A percentile compares a stretch with the other conserved stretches of the same genome.
Conservation (phyloP, 2,113 vertebrate genomes). For the Oxyura jamaicensis region DNA sequence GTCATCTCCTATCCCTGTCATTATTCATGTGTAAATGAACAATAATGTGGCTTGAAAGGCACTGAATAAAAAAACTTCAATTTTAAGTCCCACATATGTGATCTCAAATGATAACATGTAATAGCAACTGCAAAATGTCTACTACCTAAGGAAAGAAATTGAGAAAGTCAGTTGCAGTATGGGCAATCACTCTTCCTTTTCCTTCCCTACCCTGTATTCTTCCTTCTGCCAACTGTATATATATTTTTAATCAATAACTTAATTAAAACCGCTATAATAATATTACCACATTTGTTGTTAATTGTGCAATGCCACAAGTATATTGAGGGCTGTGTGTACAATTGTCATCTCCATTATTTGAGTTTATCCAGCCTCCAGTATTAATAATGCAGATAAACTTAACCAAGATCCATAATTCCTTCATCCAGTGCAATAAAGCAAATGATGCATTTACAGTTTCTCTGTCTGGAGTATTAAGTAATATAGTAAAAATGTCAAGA, state of each 20-base stretch:
- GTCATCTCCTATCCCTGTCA: background rate
- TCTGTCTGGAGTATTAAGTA: conserved; percentile 13
- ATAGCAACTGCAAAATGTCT: background rate
- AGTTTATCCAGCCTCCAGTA: background rate
- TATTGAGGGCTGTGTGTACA: background rate
- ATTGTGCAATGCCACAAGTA: background rate
- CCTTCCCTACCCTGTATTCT: background rate
- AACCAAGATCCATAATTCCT: conserved; percentile 24
- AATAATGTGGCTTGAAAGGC: background rate
- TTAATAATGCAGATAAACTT: conserved; percentile 46
- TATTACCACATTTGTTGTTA: background rate
- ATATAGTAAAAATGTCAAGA: background rate
- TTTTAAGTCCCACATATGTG: background rate
- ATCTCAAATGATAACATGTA: background rate
- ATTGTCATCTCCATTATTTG: background rate
- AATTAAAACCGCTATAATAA: background rate
- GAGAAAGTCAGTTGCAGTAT: background rate
- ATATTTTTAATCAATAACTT: background rate
- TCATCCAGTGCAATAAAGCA: conserved; percentile 11
- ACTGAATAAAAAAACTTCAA: background rate
- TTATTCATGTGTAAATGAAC: background rate
- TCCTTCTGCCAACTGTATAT: background rate
- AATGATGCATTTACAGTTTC: conserved; percentile 16
- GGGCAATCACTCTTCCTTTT: background rate
- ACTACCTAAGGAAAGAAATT: background rate